phyloP scores from a whole-genome alignment of 1,140 invertebrate species.

The Carcinoscorpius rotundicauda region DNA sequence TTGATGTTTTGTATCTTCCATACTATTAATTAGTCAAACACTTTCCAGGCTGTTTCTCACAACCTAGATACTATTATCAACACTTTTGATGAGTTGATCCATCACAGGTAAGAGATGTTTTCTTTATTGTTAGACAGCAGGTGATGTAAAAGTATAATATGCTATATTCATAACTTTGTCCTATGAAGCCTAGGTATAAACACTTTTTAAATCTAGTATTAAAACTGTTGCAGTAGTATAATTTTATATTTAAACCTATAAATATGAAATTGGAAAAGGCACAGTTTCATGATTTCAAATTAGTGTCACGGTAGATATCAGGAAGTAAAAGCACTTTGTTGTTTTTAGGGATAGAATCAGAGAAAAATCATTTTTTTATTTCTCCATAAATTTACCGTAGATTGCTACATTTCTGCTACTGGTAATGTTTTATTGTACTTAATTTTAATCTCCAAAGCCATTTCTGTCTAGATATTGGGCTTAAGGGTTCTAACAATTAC shows the following conservation, averaged over 20 bases:
- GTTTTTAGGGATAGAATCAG: too few relatives aligned
- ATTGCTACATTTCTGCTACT: too few relatives aligned
- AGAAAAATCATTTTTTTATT: too few relatives aligned
- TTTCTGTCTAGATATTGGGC: too few relatives aligned
- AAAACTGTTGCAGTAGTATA: neutral
- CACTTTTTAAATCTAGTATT: neutral
- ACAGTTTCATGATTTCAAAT: too few relatives aligned
- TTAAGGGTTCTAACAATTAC: too few relatives aligned
- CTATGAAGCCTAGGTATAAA: neutral
- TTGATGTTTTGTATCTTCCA: conserved; percentile 21
- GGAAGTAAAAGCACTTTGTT: too few relatives aligned
- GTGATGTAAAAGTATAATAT: neutral
- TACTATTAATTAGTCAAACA: conserved; percentile 24
- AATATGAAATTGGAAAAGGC: neutral
- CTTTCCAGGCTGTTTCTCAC: conserved; percentile 28
- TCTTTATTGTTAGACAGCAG: neutral
- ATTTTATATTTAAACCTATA: neutral
- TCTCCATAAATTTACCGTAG: too few relatives aligned
- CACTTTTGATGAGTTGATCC: conserved; percentile 17
- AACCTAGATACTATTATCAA: conserved; percentile 20
- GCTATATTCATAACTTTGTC: neutral
- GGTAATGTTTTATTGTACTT: too few relatives aligned
- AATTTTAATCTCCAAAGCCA: too few relatives aligned
- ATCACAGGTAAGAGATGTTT: conserved; percentile 11
- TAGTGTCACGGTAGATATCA: too few relatives aligned